These are phyloP conservation scores for Eclectus roratus DNA, from an alignment of 2,113 vertebrate genomes.

Conservation along the genomic window DNA sequence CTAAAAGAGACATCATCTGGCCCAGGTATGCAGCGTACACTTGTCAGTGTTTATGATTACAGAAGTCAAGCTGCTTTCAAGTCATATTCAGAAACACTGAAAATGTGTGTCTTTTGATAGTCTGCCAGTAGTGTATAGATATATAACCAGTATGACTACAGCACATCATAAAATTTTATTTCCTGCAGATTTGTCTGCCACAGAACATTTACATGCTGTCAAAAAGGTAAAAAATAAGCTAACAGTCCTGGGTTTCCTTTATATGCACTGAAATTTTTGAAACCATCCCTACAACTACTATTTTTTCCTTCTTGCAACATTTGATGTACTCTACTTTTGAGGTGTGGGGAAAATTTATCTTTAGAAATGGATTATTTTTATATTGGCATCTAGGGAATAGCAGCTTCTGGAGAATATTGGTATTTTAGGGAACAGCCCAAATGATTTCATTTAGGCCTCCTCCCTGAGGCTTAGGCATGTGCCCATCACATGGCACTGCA, in stretches of 20 bases:
- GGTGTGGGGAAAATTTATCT: slow-evolving; percentile 14
- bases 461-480: background rate
- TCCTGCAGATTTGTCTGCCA: slow-evolving; percentile 69
- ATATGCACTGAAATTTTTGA: slow-evolving; percentile 36
- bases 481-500: background rate
- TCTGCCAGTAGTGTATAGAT: slow-evolving; percentile 52
- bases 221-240: slow-evolving; percentile 58
- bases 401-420: slow-evolving; percentile 9
- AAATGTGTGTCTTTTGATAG: slow-evolving; percentile 46
- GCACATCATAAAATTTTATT: slow-evolving; percentile 65
- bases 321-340: slow-evolving; percentile 48
- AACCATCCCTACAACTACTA: slow-evolving; percentile 32
- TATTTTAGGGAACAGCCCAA: slow-evolving; percentile 8
- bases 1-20: slow-evolving; percentile 9
- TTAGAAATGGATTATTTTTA: slow-evolving; percentile 55
- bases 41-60: slow-evolving; percentile 48
- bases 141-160: slow-evolving; percentile 28
- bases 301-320: slow-evolving; percentile 32
- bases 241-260: slow-evolving; percentile 43
- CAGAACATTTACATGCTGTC: slow-evolving; percentile 68
- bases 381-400: slow-evolving; percentile 38
- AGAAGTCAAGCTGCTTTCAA: slow-evolving; percentile 61
- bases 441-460: slow-evolving; percentile 24
- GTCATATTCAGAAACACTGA: slow-evolving; percentile 6
- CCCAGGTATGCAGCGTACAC: background rate